phyloP scores from a whole-genome alignment of 2,888 invertebrate genomes.

The Trypoxylon attenuatum region DNA sequence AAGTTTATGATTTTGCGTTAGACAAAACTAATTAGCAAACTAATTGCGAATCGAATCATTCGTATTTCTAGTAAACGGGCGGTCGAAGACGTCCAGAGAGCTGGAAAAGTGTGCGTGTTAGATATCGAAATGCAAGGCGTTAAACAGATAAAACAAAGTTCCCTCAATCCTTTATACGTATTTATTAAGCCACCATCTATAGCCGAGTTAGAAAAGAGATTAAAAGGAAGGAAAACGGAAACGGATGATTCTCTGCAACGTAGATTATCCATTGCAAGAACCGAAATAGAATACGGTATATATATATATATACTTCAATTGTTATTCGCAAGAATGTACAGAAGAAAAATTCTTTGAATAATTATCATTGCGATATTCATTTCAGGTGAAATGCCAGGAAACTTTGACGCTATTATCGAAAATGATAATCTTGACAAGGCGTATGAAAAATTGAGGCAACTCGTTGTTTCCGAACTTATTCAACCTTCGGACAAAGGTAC shows the following conservation, averaged over 20 bases:
- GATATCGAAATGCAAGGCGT: constrained; percentile 98
- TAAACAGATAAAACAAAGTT: constrained; percentile 87
- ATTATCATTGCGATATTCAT: too few species aligned
- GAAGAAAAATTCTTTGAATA: neutral
- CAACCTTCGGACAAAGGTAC: constrained; percentile 12
- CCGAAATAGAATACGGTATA: constrained; percentile 90
- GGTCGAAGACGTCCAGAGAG: constrained; percentile 85
- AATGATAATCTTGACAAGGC: constrained; percentile 90
- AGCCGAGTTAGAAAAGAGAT: constrained; percentile 83
- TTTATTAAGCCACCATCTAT: constrained; percentile 96
- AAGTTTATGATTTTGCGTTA: neutral
- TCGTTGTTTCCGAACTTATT: constrained; percentile 78
- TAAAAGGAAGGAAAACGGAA: constrained; percentile 90
- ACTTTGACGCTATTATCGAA: constrained; percentile 88
- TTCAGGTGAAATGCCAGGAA: constrained; percentile 77
- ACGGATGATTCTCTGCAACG: constrained; percentile 88
- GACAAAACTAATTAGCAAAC: too few species aligned
- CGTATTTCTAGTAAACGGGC: constrained; percentile 84
- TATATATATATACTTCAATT: too few species aligned
- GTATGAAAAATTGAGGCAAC: constrained; percentile 84
- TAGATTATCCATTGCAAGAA: constrained; percentile 85
- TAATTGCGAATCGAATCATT: neutral
- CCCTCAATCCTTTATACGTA: constrained; percentile 88
- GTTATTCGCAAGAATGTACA: neutral
- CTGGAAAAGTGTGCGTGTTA: constrained; percentile 92